phyloP scores from a whole-genome alignment of 2,888 invertebrate genomes.

The Cyrtodaria siliqua region DNA sequence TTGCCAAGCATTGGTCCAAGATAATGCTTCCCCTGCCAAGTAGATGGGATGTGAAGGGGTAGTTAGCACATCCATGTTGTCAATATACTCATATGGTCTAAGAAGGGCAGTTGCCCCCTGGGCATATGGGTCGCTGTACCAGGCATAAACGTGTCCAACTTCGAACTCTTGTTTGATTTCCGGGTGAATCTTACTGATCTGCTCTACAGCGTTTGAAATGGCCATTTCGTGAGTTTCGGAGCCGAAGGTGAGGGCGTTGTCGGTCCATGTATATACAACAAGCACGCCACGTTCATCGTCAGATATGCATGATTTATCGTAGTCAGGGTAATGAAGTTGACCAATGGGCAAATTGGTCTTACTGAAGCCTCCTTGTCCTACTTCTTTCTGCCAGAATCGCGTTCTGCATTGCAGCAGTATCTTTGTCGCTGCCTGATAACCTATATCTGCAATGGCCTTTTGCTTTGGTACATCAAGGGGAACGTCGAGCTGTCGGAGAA shows the following conservation, averaged over 20 bases:
- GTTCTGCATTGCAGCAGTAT: constrained; percentile 49
- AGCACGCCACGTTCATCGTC: constrained; percentile 37
- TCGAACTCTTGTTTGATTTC: constrained; percentile 54
- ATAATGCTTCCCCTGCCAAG: constrained; percentile 60
- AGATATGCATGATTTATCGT: constrained; percentile 1
- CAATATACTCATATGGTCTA: constrained; percentile 44
- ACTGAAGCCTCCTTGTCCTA: constrained; percentile 49
- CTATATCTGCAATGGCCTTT: constrained; percentile 32
- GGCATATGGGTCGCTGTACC: constrained; percentile 48
- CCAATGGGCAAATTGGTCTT: constrained; percentile 16
- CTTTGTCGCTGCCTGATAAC: constrained; percentile 47
- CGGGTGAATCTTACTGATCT: constrained; percentile 52
- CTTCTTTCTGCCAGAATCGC: constrained; percentile 54
- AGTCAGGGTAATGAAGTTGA: constrained; percentile 27
- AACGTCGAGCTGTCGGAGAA: constrained; percentile 53
- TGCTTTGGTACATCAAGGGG: neutral
- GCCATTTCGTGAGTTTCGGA: constrained; percentile 39
- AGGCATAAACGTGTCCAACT: constrained; percentile 52
- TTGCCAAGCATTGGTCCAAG: constrained; percentile 52
- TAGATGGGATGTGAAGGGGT: constrained; percentile 34
- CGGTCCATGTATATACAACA: constrained; percentile 48
- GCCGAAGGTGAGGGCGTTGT: constrained; percentile 43
- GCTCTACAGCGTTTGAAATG: constrained; percentile 41
- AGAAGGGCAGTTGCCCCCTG: constrained; percentile 43
- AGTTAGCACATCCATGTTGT: constrained; percentile 27